phyloP scores from a whole-genome alignment of 2,113 vertebrate genomes.

The Syngnathus typhle region DNA sequence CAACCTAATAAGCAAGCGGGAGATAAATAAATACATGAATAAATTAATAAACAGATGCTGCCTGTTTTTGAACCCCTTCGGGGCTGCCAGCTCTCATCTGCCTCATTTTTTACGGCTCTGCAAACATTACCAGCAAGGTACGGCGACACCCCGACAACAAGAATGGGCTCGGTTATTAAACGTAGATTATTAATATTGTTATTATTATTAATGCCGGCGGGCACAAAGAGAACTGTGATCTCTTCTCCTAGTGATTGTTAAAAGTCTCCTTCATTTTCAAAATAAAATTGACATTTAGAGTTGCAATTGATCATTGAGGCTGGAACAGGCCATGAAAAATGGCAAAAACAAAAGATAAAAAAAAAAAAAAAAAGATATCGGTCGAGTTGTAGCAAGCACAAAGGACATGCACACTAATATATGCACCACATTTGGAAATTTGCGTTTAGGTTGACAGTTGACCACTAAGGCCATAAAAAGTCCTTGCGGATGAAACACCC shows the following conservation, averaged over 20 bases:
- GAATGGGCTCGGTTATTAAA: conserved; percentile 11
- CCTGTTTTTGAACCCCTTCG: conserved; percentile 49
- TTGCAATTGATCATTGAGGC: not conserved
- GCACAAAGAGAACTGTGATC: not conserved
- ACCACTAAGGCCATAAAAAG: not conserved
- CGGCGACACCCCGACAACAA: not conserved
- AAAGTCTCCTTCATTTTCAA: not conserved
- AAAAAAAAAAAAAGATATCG: not conserved
- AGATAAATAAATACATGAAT: conserved; percentile 81
- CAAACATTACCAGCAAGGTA: conserved; percentile 4
- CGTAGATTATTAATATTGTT: not conserved
- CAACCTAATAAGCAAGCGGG: conserved; percentile 77
- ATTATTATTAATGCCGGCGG: not conserved
- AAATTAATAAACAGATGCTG: conserved; percentile 77
- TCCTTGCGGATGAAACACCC: not conserved
- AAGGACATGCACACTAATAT: not conserved
- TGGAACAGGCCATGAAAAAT: not conserved
- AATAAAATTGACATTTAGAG: not conserved
- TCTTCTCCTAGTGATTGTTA: not conserved
- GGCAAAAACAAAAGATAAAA: not conserved
- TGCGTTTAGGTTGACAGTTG: not conserved
- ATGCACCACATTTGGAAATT: not conserved
- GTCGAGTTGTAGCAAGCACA: not conserved
- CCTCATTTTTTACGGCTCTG: conserved; percentile 36
- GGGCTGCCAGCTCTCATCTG: conserved; percentile 55